A percentile compares a stretch with the other conserved stretches of the same genome.
Conservation (phyloP, 1,140 invertebrate species). For the Heterodera schachtii region DNA sequence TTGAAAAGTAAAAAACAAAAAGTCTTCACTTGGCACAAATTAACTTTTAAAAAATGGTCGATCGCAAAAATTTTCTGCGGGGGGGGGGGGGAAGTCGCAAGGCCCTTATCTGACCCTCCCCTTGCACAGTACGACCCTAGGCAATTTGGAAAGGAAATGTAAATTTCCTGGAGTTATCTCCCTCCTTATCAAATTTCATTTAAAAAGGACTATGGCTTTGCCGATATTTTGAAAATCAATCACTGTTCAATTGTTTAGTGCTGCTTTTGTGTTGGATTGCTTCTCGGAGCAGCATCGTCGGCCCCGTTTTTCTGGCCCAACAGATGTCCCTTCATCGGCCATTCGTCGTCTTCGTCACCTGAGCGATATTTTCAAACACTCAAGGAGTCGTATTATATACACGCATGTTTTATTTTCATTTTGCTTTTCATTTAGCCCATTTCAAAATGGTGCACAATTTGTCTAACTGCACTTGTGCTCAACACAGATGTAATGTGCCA, state of each 20-base stretch:
- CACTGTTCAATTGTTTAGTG: constrained; percentile 38
- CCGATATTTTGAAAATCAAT: too few relatives aligned
- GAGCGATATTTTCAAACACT: constrained; percentile 47
- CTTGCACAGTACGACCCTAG: too few relatives aligned
- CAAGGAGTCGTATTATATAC: neutral
- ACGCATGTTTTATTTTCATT: neutral
- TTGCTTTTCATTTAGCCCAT: neutral
- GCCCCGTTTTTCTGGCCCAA: constrained; percentile 53
- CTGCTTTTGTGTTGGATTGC: constrained; percentile 50
- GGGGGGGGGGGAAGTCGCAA: too few relatives aligned
- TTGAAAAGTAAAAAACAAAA: too few relatives aligned
- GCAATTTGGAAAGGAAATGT: too few relatives aligned
- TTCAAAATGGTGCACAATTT: constrained; percentile 55
- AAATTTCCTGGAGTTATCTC: too few relatives aligned
- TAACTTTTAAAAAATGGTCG: too few relatives aligned
- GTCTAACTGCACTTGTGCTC: constrained; percentile 58
- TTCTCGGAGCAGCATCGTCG: constrained; percentile 56
- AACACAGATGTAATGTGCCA: constrained; percentile 55
- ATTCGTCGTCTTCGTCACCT: constrained; percentile 39
- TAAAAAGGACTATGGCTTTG: too few relatives aligned
- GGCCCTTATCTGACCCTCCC: too few relatives aligned
- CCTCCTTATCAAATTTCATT: too few relatives aligned
- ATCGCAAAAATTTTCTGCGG: too few relatives aligned
- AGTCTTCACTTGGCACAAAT: too few relatives aligned
- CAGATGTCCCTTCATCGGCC: constrained; percentile 41